These are phyloP conservation scores for Melanotus villosus DNA, from an alignment of 2,888 invertebrate species.

Conservation along the genomic window DNA sequence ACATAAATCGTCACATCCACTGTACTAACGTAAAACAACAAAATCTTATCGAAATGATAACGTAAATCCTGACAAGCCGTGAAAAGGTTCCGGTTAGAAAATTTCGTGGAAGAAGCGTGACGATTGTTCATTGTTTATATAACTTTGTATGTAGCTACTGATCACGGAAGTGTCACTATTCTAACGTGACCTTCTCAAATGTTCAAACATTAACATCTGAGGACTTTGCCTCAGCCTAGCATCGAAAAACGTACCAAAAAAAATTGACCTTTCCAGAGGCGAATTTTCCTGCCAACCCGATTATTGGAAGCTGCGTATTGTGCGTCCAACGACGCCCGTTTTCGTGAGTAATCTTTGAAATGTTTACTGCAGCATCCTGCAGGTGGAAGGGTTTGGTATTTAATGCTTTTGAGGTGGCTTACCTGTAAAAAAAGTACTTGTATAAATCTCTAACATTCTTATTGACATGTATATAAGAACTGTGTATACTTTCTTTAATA, in stretches of 20 bases:
- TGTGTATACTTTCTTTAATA: no score
- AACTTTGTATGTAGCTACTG: background rate
- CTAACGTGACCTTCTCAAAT: background rate
- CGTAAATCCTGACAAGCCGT: no score
- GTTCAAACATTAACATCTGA: background rate
- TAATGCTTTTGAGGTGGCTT: conserved; percentile 17
- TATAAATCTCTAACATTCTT: no score
- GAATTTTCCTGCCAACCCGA: conserved; percentile 6
- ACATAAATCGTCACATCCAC: no score
- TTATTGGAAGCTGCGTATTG: conserved; percentile 40
- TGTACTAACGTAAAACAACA: no score
- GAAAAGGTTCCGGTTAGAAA: no score
- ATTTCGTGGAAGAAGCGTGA: background rate
- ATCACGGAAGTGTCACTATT: conserved; percentile 1
- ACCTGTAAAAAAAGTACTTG: background rate
- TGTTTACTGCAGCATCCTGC: background rate
- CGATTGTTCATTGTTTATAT: background rate
- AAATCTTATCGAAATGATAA: no score
- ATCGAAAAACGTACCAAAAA: background rate
- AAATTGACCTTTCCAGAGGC: conserved; percentile 22
- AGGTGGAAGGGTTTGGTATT: conserved; percentile 20
- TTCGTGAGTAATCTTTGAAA: conserved; percentile 33
- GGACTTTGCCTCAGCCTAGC: conserved; percentile 9
- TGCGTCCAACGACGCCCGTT: conserved; percentile 31
- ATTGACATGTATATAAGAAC: no score